Conservation (phyloP, 2,888 invertebrate genomes). For the Epiblema foenella region DNA sequence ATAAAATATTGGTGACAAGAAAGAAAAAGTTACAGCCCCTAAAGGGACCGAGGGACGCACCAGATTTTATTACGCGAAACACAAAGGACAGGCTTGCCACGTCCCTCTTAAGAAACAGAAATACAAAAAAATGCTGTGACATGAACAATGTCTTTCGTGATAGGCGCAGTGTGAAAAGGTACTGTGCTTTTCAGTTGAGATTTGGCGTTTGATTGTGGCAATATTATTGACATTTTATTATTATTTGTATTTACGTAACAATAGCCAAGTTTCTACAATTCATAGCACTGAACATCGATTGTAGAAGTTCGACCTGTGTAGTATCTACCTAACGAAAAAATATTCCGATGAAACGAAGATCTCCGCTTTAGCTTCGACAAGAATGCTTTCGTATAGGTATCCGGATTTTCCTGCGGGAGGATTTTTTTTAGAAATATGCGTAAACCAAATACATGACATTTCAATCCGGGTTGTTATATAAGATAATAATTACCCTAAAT, state of each 20-base stretch:
- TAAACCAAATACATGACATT: no score
- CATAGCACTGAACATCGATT: neutral
- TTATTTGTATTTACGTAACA: neutral
- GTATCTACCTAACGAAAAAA: no score
- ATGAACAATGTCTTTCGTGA: constrained; percentile 53
- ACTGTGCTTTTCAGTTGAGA: constrained; percentile 15
- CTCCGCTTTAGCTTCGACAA: no score
- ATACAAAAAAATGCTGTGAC: constrained; percentile 58
- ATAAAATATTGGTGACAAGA: constrained; percentile 76
- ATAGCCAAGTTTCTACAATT: neutral
- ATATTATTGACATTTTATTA: constrained; percentile 1
- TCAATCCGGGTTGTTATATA: no score
- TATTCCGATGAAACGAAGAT: no score
- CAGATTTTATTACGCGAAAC: constrained; percentile 75
- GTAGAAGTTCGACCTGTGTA: neutral
- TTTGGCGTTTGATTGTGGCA: constrained; percentile 13
- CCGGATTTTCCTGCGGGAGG: no score
- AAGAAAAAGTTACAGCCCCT: constrained; percentile 73
- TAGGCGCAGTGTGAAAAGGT: constrained; percentile 22
- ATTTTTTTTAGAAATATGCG: no score
- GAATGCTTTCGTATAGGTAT: no score
- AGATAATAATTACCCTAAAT: no score
- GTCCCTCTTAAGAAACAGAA: constrained; percentile 60
- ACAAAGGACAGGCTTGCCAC: constrained; percentile 65
- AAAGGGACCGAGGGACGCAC: constrained; percentile 70